A percentile compares a stretch with the other conserved stretches of the same genome.
Conservation (phyloP, 53 echinoderm and acorn worm genomes). For the Apostichopus leukothele region DNA sequence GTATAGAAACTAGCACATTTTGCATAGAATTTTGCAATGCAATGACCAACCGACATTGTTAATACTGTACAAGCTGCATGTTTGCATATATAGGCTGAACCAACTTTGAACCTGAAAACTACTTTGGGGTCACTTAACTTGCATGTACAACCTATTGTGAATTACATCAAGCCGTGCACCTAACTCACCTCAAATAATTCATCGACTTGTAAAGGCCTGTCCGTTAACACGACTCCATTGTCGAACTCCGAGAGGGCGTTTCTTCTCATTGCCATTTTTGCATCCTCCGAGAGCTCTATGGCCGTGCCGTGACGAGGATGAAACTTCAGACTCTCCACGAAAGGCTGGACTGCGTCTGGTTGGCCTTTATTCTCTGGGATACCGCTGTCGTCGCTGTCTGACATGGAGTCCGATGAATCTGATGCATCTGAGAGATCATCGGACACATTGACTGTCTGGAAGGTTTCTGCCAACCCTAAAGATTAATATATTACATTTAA, state of each 20-base stretch:
- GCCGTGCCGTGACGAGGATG: slow-evolving; percentile 75
- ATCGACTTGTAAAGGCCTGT: slow-evolving; percentile 76
- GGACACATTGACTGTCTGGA: neutral
- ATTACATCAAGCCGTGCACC: no score
- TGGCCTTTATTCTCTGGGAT: neutral
- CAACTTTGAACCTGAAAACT: no score
- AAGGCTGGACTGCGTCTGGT: neutral
- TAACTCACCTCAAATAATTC: slow-evolving; percentile 91
- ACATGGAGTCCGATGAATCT: slow-evolving; percentile 22
- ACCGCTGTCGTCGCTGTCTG: slow-evolving; percentile 36
- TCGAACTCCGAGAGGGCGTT: slow-evolving; percentile 93
- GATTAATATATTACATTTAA: neutral
- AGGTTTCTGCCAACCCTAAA: slow-evolving; percentile 37
- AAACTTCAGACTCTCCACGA: slow-evolving; percentile 2
- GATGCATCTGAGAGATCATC: slow-evolving; percentile 24
- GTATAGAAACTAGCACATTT: no score
- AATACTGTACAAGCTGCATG: no score
- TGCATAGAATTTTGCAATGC: no score
- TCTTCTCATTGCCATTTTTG: slow-evolving; percentile 73
- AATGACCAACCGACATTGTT: no score
- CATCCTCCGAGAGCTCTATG: slow-evolving; percentile 65
- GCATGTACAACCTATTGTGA: no score
- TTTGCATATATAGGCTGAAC: no score
- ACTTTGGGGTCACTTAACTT: no score
- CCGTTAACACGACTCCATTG: slow-evolving; percentile 96